A percentile compares a stretch with the other conserved stretches of the same genome.
Conservation (phyloP, 1,140 invertebrate species). For the Hypsibius dujardini region DNA sequence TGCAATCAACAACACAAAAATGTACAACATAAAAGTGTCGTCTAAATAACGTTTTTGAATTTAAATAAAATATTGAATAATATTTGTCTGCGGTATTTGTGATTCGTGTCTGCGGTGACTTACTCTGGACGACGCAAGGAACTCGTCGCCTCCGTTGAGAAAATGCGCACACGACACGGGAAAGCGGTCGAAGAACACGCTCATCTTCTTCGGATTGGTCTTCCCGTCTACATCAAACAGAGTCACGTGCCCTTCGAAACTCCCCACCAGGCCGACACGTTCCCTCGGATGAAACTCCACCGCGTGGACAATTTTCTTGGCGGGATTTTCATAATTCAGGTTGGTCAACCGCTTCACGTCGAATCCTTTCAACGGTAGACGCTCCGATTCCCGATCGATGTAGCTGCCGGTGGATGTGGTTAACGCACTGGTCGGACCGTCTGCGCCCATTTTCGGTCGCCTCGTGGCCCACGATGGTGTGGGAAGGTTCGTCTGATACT, state of each 20-base stretch:
- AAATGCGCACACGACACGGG: constrained; percentile 53
- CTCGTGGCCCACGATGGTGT: background rate
- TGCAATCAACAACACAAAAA: background rate
- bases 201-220: constrained; percentile 63
- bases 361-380: constrained; percentile 22
- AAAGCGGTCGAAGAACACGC: constrained; percentile 48
- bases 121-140: constrained; percentile 41
- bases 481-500: constrained; percentile 7
- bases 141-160: constrained; percentile 48
- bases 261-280: constrained; percentile 61
- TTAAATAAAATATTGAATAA: background rate
- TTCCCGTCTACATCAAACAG: constrained; percentile 63
- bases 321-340: constrained; percentile 50
- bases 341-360: constrained; percentile 41
- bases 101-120: background rate
- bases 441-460: background rate
- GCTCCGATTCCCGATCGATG: background rate
- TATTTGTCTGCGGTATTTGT: background rate
- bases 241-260: constrained; percentile 48
- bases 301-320: constrained; percentile 44
- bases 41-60: background rate
- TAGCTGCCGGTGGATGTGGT: background rate
- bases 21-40: background rate
- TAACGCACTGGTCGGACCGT: background rate
- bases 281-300: constrained; percentile 70